Base-by-base conservation (phyloP, 2,113 vertebrate species). In the Odontesthes bonariensis region DNA sequence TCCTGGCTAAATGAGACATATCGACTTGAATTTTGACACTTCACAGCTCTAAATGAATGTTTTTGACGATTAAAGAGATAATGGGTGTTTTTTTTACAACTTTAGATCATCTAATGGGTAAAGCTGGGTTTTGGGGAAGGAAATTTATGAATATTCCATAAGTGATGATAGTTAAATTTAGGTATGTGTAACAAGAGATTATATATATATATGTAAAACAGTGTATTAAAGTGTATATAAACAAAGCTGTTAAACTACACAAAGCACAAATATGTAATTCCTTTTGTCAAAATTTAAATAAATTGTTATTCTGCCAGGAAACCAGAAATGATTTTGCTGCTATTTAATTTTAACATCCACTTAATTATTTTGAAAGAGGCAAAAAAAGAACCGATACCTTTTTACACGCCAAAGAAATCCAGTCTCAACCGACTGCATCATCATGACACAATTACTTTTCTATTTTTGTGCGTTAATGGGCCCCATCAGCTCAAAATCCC, bases 201-300 rank as follows among this genome's bases (percentile, higher is more conserved):
- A 88, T 87, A 88, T 82, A 85, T 75, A 46, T 6, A 38, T 5
- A 38, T 56, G 38, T 32, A 85, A 73, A 76, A 84, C 52, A 57
- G 64, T 93, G 90, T 92, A 93, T 82, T 92, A 90, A 92, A 90
- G 55, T 92, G 92, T 93, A 94, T 75, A 94, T 92, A 92, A 86
- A 81, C 77, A 86, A 89, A 91, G 79, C 78, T 90, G 85, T 90
- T 92, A 73, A 90, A 92, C 85, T 90, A 71, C 90, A 93, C 85
- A 94, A 90, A 94, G 94, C 92, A 94, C 93, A 94, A 92, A 91
- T 89, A 87, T 92, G 91, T 94, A 91, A 93, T 91, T 89, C 90
- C 77, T 93, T 92, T 91, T 91, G 85, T 91, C 88, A 81, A 88
- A 86, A 92, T 92, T 92, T 87, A 82, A 94, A 93, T 92, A 94